Base-by-base conservation (phyloP, 2,888 invertebrate genomes). In the Macroteleia sp. region DNA sequence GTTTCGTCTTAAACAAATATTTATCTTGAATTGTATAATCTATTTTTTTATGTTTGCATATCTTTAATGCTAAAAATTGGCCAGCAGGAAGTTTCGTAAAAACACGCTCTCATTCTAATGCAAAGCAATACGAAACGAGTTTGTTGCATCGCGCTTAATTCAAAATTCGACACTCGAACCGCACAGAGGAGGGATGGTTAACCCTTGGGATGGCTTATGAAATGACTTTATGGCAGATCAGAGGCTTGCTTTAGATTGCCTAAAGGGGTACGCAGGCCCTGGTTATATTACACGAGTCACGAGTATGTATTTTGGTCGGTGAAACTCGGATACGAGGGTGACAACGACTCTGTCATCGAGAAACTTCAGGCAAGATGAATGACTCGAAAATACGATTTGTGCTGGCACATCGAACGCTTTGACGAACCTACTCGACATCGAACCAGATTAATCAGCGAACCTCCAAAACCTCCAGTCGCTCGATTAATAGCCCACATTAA, bases 191-290 rank as follows among this genome's bases (percentile, higher is more conserved):
- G 84, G 81, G 85, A 84, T 87, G 86, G 87, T 89, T 88, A 90
- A 88, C 87, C 87, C 88, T 86, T 83, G 83, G 87, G 87, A 87
- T 86, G 87, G 88, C 88, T 89, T 90, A 89, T 88, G 89, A 90
- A 90, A 90, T 90, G 90, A 89, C 90, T 90, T 91, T 91, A 91
- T 90, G 90, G 89, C 87, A 89, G 90, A 90, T 90, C 89, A 87
- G 90, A 89, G 89, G 88, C 88, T 86, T 85, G 88, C 84, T 86
- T 87, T 87, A 86, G 88, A 90, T 91, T 88, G 88, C 88, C 82
- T 81, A 82, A 86, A 86, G 87, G 85, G 83, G 83, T 86, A 82
- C 62, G 70, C 70, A 61, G 62, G 64, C 62, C 52, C 61, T 70
- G 79, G 78, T 66, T 77, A 69, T 62, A 77, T 78, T 66, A 70